A percentile compares a stretch with the other conserved stretches of the same genome.
Evolutionary conservation across 2,113 vertebrate genomes (phyloP).

Genomic region (Stegastes partitus): DNA sequence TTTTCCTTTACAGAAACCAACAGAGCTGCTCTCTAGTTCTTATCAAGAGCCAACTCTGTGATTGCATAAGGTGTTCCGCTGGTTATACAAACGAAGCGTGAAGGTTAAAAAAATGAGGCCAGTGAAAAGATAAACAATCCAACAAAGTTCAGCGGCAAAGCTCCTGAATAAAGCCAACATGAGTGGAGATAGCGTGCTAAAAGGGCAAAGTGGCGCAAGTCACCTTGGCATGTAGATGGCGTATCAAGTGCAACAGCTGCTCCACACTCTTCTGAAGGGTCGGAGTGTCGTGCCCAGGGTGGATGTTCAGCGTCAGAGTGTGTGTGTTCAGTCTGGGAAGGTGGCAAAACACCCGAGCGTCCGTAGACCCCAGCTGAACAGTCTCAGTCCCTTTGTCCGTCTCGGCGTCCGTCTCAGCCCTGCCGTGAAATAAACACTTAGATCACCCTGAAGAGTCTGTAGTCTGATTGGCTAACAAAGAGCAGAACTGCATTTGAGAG

Average conservation of each 20-base stretch:
- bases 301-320: constrained; percentile 85
- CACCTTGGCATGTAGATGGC: constrained; percentile 78
- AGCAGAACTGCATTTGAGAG: constrained; percentile 12
- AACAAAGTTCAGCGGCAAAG: constrained; percentile 37
- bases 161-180: constrained; percentile 23
- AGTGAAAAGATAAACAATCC: constrained; percentile 72
- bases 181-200: constrained; percentile 23
- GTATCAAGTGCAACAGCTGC: constrained; percentile 80
- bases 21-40: constrained; percentile 48
- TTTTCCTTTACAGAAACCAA: constrained; percentile 24
- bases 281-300: constrained; percentile 62
- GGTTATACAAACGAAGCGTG: constrained; percentile 68
- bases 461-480: constrained; percentile 33
- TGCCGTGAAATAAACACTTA: constrained; percentile 78
- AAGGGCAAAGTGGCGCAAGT: constrained; percentile 55
- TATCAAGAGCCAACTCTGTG: constrained; percentile 66
- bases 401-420: constrained; percentile 82
- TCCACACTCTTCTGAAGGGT: constrained; percentile 83
- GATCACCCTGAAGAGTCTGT: constrained; percentile 37
- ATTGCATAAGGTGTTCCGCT: constrained; percentile 75
- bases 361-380: constrained; percentile 76
- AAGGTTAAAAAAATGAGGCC: constrained; percentile 69
- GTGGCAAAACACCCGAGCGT: constrained; percentile 86
- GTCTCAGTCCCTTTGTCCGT: constrained; percentile 74
- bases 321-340: constrained; percentile 88